Evolutionary conservation across 2,797 vertebrate genomes (phyloP).

Genomic region (Arrhamphus sclerolepis): DNA sequence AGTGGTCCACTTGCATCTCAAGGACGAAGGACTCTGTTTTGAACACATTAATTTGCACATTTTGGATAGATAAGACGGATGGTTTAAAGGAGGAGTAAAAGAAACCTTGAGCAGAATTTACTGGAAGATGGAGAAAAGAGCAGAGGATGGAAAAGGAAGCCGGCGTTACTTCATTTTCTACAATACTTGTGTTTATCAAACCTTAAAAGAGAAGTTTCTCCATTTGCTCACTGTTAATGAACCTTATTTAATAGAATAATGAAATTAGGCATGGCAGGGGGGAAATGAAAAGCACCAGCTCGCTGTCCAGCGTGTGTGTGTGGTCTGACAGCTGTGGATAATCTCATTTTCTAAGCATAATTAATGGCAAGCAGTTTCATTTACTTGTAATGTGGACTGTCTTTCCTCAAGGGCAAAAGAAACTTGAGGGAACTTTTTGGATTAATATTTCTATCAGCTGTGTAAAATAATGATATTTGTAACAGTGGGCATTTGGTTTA

Average conservation of each 20-base stretch:
- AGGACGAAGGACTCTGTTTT: too few species aligned
- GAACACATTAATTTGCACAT: too few species aligned
- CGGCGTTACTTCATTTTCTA: not conserved
- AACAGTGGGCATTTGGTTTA: not conserved
- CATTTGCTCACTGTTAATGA: constrained; percentile 52
- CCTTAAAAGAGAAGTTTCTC: constrained; percentile 23
- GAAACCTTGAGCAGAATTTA: too few species aligned
- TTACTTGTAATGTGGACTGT: constrained; percentile 53
- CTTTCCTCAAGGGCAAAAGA: constrained; percentile 71
- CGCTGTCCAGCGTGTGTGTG: constrained; percentile 42
- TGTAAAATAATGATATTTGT: accelerated
- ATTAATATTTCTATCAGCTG: constrained; percentile 3
- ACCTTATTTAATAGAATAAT: constrained; percentile 71
- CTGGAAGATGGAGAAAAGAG: too few species aligned
- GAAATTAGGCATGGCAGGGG: constrained; percentile 62
- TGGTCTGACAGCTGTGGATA: constrained; percentile 72
- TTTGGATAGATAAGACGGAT: too few species aligned
- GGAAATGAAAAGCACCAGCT: constrained; percentile 25
- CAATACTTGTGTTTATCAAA: constrained; percentile 43
- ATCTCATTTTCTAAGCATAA: constrained; percentile 69
- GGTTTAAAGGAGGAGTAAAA: too few species aligned
- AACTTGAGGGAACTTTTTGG: constrained; percentile 40
- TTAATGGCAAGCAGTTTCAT: constrained; percentile 67
- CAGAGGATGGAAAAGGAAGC: not conserved
- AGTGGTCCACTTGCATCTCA: too few species aligned